Percentiles rank a stretch among this genome's conserved stretches.
phyloP scores from a whole-genome alignment of 2,797 vertebrate genomes.

The Chiroxiphia lanceolata region DNA sequence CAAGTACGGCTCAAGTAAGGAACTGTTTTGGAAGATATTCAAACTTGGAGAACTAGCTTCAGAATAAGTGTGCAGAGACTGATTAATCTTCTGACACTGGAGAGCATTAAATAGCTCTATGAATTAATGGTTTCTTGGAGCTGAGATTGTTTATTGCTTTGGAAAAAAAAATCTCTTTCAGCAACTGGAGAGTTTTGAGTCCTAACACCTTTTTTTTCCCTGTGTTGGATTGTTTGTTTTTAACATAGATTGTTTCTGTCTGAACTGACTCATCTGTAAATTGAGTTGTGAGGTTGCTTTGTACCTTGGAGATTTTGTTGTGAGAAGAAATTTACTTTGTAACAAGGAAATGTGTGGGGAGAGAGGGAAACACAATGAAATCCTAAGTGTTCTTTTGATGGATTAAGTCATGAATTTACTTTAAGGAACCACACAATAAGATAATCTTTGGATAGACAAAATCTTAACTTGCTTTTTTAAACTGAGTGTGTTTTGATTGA shows the following conservation, averaged over 20 bases:
- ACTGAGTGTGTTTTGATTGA: constrained; percentile 37
- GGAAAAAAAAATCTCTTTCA: not conserved
- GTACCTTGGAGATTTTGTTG: not conserved
- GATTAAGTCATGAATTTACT: constrained; percentile 40
- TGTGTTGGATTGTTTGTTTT: constrained; percentile 8
- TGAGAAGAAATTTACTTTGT: not conserved
- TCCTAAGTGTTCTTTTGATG: constrained; percentile 8
- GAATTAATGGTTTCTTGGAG: constrained; percentile 10
- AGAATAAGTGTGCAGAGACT: not conserved
- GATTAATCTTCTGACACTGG: constrained; percentile 14
- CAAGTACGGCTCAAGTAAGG: not conserved
- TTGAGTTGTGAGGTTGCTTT: not conserved
- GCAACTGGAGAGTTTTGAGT: not conserved
- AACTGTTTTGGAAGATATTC: constrained; percentile 32
- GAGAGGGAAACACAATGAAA: not conserved
- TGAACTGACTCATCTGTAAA: constrained; percentile 36
- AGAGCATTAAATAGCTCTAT: not conserved
- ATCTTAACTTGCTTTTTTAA: constrained; percentile 17
- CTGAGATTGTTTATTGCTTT: not conserved
- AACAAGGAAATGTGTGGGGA: constrained; percentile 15
- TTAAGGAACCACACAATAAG: constrained; percentile 24
- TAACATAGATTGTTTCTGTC: not conserved
- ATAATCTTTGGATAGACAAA: constrained; percentile 1
- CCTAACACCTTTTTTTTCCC: not conserved
- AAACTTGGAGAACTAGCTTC: not conserved